Evolutionary conservation across 2,888 invertebrate genomes (phyloP).

Genomic region (Epirrhoe tristata): DNA sequence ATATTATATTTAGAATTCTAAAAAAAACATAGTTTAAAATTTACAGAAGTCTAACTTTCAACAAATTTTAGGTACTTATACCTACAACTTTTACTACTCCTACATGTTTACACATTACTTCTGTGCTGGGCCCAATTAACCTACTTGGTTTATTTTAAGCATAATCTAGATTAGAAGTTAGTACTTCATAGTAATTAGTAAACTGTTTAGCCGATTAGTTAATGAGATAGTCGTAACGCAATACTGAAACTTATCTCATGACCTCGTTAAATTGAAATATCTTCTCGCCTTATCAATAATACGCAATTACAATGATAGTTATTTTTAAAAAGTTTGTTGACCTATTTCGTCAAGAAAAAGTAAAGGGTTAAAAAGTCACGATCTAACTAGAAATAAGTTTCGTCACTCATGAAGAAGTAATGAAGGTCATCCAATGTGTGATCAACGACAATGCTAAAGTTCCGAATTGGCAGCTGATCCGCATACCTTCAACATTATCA

Average conservation of each 20-base stretch:
- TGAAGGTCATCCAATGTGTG: slow-evolving; percentile 24
- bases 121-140: slow-evolving; percentile 13
- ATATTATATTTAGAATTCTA: background rate
- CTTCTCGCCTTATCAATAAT: slow-evolving; percentile 18
- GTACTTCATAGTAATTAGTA: background rate
- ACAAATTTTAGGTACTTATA: background rate
- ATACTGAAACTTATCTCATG: slow-evolving; percentile 42
- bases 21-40: background rate
- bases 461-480: slow-evolving; percentile 32
- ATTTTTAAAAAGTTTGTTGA: slow-evolving; percentile 34
- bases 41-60: background rate
- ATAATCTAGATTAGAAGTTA: slow-evolving; percentile 18
- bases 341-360: slow-evolving; percentile 43
- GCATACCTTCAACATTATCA: slow-evolving; percentile 22
- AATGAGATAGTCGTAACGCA: slow-evolving; percentile 33
- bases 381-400: background rate
- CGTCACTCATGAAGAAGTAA: background rate
- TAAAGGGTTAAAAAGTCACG: background rate
- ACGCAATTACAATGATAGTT: slow-evolving; percentile 22
- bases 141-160: slow-evolving; percentile 15
- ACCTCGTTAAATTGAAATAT: slow-evolving; percentile 43
- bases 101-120: background rate
- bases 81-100: background rate
- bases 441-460: slow-evolving; percentile 15
- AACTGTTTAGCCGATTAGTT: slow-evolving; percentile 13